These are phyloP conservation scores for Eretmochelys imbricata DNA, from an alignment of 2,113 vertebrate genomes.

Conservation along the genomic window DNA sequence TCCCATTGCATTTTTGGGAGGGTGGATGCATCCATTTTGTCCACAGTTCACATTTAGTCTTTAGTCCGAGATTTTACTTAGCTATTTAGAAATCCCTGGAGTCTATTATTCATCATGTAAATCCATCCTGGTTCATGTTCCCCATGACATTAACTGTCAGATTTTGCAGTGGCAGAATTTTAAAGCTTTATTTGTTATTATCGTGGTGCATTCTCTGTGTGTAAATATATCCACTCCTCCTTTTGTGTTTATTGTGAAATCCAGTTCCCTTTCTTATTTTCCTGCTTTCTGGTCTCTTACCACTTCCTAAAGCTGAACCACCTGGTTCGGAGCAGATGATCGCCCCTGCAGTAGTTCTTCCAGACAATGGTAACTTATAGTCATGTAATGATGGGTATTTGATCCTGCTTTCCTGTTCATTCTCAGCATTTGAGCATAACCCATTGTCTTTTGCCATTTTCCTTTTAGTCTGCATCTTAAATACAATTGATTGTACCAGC, in stretches of 20 bases:
- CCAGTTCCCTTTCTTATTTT: background rate
- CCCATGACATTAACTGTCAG: background rate
- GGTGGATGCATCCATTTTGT: rapidly evolving
- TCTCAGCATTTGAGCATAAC: background rate
- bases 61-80: rapidly evolving
- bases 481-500: too few relatives aligned
- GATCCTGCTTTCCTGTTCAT: background rate
- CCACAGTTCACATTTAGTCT: background rate
- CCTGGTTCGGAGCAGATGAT: background rate
- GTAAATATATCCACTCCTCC: background rate
- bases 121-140: rapidly evolving
- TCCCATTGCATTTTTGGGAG: background rate
- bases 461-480: background rate
- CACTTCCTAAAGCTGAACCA: background rate
- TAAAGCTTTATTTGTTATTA: background rate
- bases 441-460: background rate
- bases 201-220: background rate
- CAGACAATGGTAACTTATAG: rapidly evolving
- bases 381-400: background rate
- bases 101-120: background rate
- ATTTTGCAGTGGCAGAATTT: background rate
- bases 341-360: background rate
- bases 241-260: background rate
- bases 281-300: background rate
- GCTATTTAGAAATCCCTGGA: background rate